A percentile compares a stretch with the other conserved stretches of the same genome.
Evolutionary conservation across 2,113 vertebrate genomes (phyloP).

Genomic region (Ardeotis arabs): DNA sequence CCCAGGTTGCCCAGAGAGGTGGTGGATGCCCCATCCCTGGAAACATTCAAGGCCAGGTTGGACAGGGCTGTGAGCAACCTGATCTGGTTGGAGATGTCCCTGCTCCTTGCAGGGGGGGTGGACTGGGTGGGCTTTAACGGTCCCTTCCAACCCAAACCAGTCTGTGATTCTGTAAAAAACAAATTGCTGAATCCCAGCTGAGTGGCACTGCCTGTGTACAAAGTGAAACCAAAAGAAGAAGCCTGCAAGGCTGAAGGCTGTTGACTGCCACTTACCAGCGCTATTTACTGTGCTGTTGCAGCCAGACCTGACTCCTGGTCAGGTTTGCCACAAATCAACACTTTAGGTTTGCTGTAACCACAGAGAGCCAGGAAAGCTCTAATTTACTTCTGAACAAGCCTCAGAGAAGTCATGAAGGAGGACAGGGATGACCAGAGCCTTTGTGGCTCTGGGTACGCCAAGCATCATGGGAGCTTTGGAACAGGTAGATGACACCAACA

Average conservation of each 20-base stretch:
- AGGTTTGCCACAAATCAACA: not conserved
- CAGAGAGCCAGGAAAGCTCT: not conserved
- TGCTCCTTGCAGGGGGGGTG: too few species aligned
- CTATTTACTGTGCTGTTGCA: not conserved
- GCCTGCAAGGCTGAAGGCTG: not conserved
- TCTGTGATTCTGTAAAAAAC: not conserved
- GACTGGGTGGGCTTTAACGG: too few species aligned
- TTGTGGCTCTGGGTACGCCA: not conserved
- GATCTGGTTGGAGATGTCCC: too few species aligned
- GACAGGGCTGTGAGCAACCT: too few species aligned
- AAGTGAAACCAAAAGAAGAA: not conserved
- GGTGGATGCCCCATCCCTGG: too few species aligned
- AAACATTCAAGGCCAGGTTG: too few species aligned
- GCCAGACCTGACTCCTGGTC: not conserved
- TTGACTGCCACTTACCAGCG: not conserved
- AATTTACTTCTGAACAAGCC: not conserved
- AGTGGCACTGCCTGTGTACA: not conserved
- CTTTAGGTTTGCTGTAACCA: not conserved
- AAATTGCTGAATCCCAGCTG: not conserved
- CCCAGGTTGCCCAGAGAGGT: too few species aligned
- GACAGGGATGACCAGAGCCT: not conserved
- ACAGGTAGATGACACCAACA: fast-evolving
- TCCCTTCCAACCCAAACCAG: too few species aligned
- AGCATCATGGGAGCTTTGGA: not conserved
- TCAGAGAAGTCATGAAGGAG: not conserved